Evolutionary conservation across 2,113 vertebrate genomes (phyloP).

Genomic region (Eclectus roratus): DNA sequence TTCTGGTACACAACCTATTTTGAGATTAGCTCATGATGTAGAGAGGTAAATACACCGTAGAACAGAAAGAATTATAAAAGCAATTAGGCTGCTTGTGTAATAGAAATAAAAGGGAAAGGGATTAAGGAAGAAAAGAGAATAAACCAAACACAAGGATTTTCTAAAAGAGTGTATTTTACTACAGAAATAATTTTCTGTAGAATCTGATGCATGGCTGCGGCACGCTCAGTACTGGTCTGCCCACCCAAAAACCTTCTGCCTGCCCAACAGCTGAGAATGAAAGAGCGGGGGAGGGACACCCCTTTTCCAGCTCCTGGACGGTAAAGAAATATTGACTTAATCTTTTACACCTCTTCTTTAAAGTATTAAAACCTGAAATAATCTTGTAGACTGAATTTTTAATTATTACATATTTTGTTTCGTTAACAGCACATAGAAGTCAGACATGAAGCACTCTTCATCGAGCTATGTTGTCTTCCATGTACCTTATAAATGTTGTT

Average conservation of each 20-base stretch:
- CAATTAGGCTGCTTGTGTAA: neutral
- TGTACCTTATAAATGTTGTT: neutral
- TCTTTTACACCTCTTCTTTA: neutral
- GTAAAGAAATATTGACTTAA: neutral
- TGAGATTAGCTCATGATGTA: neutral
- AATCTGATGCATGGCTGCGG: neutral
- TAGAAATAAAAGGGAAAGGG: neutral
- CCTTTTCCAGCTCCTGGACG: neutral
- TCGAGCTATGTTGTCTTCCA: neutral
- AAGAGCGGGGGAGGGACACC: neutral
- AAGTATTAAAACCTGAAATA: neutral
- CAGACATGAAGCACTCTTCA: neutral
- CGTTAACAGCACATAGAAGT: neutral
- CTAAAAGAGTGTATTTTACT: neutral
- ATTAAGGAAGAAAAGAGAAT: slow-evolving; percentile 8
- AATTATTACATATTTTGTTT: neutral
- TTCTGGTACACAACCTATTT: neutral
- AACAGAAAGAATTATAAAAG: slow-evolving; percentile 9
- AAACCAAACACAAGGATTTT: neutral
- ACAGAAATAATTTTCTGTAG: rapidly evolving
- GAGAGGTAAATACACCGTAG: neutral
- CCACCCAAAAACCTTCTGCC: neutral
- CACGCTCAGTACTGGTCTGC: neutral
- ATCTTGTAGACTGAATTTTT: neutral
- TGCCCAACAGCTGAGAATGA: rapidly evolving